A percentile compares a stretch with the other conserved stretches of the same genome.
Evolutionary conservation across 2,113 vertebrate species (phyloP).

Genomic region (Protobothrops flavoviridis): DNA sequence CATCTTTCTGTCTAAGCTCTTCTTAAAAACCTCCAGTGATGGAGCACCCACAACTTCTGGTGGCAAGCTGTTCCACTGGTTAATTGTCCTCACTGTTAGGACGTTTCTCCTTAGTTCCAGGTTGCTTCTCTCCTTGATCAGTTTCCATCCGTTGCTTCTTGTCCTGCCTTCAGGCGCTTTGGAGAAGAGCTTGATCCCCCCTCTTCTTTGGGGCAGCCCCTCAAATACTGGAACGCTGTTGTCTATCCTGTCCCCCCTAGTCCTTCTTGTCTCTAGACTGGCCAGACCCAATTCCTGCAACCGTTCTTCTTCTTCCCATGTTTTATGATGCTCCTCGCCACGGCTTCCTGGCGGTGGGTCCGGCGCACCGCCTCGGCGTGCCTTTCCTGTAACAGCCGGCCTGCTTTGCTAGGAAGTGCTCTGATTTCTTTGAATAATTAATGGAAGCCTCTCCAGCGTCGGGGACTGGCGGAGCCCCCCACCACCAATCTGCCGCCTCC

Average conservation of each 20-base stretch:
- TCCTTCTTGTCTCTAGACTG: not conserved
- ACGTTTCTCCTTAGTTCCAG: not conserved
- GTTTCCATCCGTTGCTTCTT: not conserved
- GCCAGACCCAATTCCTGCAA: too few relatives aligned
- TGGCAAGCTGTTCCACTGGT: too few relatives aligned
- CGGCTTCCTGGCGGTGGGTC: not conserved
- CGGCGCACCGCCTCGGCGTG: not conserved
- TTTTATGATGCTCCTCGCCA: not conserved
- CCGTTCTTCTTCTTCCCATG: not conserved
- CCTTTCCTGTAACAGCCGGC: not conserved
- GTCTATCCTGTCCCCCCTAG: not conserved
- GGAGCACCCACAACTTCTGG: too few relatives aligned
- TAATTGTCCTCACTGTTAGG: not conserved
- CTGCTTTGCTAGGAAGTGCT: not conserved
- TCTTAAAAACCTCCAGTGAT: too few relatives aligned
- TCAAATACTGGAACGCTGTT: not conserved
- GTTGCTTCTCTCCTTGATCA: not conserved
- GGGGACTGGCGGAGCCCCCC: not conserved
- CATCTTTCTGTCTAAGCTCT: too few relatives aligned
- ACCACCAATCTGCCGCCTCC: too few relatives aligned
- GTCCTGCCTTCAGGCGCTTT: too few relatives aligned
- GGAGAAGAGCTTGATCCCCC: too few relatives aligned
- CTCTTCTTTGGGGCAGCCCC: not conserved
- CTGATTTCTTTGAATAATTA: not conserved
- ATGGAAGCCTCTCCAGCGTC: not conserved